These are phyloP conservation scores for Troides oblongomaculatus DNA, from an alignment of 2,888 invertebrate species.

Conservation along the genomic window DNA sequence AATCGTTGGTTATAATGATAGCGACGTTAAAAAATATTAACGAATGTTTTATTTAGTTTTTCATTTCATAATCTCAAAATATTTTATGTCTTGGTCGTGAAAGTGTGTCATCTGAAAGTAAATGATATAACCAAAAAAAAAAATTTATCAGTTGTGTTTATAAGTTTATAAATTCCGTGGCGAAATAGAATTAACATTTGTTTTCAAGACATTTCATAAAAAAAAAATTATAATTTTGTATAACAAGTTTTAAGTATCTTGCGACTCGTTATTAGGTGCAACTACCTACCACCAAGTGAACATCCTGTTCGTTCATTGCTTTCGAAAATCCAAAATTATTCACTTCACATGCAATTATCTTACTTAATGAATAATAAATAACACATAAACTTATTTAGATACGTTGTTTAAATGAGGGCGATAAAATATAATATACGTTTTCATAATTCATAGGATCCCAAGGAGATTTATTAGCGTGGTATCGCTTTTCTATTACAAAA, in stretches of 20 bases:
- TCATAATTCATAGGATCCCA: conserved; percentile 18
- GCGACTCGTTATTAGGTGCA: background rate
- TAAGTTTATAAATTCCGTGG: background rate
- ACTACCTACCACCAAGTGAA: background rate
- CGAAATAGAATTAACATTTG: background rate
- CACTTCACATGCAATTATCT: background rate
- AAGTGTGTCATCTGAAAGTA: no score
- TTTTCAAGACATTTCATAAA: background rate
- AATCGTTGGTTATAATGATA: no score
- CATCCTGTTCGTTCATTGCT: background rate
- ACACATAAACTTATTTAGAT: background rate
- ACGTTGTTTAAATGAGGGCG: background rate
- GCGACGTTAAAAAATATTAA: no score
- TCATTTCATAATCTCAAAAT: no score
- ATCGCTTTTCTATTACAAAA: conserved; percentile 49
- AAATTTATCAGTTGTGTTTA: background rate
- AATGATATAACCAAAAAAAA: background rate
- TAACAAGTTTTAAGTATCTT: background rate
- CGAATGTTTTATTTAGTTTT: no score
- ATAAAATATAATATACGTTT: conserved; percentile 11
- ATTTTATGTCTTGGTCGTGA: no score
- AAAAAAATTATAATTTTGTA: background rate
- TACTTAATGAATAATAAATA: no score
- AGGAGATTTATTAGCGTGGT: conserved; percentile 32
- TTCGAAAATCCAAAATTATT: background rate